Evolutionary conservation across 2,797 vertebrate species (phyloP).

Genomic region (Novumbra hubbsi): DNA sequence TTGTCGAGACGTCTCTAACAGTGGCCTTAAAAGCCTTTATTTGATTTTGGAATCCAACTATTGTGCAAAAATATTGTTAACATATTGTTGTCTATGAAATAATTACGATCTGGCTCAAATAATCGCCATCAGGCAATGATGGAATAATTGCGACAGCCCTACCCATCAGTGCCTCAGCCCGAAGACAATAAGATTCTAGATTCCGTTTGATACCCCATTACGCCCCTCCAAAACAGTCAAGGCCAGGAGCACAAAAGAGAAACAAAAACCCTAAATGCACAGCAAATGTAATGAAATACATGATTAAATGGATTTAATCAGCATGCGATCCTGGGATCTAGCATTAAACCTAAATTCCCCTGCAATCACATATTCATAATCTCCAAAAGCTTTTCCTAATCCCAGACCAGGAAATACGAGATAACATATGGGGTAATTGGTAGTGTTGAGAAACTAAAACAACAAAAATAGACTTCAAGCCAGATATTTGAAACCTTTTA

Average conservation of each 20-base stretch:
- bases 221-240: not conserved
- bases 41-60: no score
- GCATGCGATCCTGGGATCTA: slow-evolving; percentile 26
- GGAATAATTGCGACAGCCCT: no score
- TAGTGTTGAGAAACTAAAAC: slow-evolving; percentile 55
- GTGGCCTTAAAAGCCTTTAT: no score
- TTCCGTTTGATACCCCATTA: not conserved
- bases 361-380: slow-evolving; percentile 57
- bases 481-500: no score
- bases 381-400: slow-evolving; percentile 49
- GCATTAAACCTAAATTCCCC: slow-evolving; percentile 62
- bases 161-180: not conserved
- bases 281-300: slow-evolving; percentile 35
- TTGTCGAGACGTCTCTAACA: no score
- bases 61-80: no score
- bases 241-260: slow-evolving; percentile 9
- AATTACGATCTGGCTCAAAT: no score
- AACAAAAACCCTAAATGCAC: slow-evolving; percentile 24
- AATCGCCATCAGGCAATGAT: no score
- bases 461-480: not conserved
- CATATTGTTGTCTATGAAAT: no score
- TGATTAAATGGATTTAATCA: slow-evolving; percentile 42
- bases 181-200: not conserved
- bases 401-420: slow-evolving; percentile 47
- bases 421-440: slow-evolving; percentile 50